phyloP scores from a whole-genome alignment of 2,113 vertebrate genomes.

The Sula dactylatra region DNA sequence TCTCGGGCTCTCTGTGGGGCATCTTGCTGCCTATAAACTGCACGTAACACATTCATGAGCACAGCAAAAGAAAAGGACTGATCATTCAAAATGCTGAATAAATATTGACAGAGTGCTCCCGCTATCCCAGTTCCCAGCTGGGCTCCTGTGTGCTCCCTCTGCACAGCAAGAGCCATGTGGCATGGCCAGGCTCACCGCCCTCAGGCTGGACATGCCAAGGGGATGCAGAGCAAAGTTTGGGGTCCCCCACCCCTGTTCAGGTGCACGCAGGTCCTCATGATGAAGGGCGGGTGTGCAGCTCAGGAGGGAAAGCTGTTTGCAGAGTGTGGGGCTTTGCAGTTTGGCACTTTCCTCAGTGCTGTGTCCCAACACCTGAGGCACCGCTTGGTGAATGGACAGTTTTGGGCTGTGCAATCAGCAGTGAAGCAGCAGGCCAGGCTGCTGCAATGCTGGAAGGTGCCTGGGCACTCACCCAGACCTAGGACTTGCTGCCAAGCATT shows the following conservation, averaged over 20 bases:
- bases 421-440: background rate
- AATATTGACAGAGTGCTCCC: background rate
- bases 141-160: background rate
- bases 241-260: background rate
- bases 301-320: background rate
- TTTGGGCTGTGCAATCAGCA: background rate
- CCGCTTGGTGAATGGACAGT: background rate
- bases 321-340: background rate
- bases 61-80: background rate
- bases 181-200: fast-evolving
- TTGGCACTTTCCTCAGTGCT: background rate
- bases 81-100: background rate
- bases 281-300: no score
- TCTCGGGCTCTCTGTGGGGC: background rate
- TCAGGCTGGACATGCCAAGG: fast-evolving
- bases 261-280: background rate
- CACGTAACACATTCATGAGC: background rate
- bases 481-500: background rate
- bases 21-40: background rate
- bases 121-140: background rate
- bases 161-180: background rate
- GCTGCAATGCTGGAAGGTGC: background rate
- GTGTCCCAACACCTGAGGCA: background rate
- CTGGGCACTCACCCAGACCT: background rate
- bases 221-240: background rate